Evolutionary conservation across 2,113 vertebrate genomes (phyloP).

Genomic region (Arvicanthis niloticus): DNA sequence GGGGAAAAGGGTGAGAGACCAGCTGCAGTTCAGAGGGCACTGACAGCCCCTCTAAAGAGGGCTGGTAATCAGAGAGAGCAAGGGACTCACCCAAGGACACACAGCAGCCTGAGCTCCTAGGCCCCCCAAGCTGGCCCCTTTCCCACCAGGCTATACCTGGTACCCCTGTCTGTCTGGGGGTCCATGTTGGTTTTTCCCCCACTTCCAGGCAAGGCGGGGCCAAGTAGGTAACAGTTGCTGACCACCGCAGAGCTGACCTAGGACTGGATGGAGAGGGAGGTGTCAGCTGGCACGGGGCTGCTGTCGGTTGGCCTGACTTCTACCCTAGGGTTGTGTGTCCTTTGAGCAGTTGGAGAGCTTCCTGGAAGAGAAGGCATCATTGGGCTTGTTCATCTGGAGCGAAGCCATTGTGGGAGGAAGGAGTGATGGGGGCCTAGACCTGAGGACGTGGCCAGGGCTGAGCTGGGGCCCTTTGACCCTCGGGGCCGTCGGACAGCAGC

Average conservation of each 20-base stretch:
- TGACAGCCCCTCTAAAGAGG: background rate
- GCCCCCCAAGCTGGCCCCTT: no score
- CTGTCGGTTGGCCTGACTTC: no score
- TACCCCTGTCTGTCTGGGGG: background rate
- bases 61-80: background rate
- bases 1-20: background rate
- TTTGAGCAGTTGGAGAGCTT: background rate
- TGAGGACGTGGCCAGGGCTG: background rate
- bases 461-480: no score
- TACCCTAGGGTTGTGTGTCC: background rate
- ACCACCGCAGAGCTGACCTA: background rate
- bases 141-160: rapidly evolving
- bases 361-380: background rate
- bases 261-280: no score
- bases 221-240: background rate
- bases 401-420: background rate
- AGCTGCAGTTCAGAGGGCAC: background rate
- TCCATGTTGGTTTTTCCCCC: background rate
- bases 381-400: no score
- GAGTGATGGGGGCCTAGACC: background rate
- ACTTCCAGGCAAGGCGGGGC: background rate
- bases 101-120: background rate
- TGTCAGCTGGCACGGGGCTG: background rate
- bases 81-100: background rate
- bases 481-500: no score